Conservation (phyloP, 1,140 invertebrate species). For the Sinella curviseta region DNA sequence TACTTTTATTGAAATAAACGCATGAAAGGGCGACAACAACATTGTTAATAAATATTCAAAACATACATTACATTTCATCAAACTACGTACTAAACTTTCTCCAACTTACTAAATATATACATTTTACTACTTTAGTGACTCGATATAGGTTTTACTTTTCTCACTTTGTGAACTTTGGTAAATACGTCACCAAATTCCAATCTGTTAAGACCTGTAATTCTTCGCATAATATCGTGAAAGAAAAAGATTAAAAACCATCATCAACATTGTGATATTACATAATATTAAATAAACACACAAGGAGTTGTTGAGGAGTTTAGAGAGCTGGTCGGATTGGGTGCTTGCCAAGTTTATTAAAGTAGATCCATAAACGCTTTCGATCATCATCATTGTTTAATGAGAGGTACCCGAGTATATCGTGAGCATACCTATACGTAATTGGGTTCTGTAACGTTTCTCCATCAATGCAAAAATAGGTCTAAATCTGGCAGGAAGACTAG, state of each 20-base stretch:
- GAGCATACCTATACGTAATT: neutral
- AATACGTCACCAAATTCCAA: neutral
- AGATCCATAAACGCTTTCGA: slow-evolving; percentile 18
- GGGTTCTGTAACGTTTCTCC: too few species aligned
- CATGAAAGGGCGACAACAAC: too few species aligned
- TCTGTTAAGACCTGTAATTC: neutral
- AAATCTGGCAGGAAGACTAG: neutral
- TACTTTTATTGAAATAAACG: too few species aligned
- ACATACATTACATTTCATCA: too few species aligned
- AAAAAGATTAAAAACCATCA: too few species aligned
- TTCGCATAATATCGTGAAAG: too few species aligned
- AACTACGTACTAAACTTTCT: too few species aligned
- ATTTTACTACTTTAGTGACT: too few species aligned
- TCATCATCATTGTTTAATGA: slow-evolving; percentile 25
- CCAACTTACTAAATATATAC: too few species aligned
- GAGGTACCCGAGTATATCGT: neutral
- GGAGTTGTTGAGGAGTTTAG: neutral
- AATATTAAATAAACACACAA: slow-evolving; percentile 7
- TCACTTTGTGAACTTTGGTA: neutral
- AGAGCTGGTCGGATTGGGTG: slow-evolving; percentile 13
- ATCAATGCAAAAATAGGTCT: neutral
- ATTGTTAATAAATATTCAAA: too few species aligned
- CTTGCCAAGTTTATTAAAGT: slow-evolving; percentile 4
- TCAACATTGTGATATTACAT: too few species aligned
- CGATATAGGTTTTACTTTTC: slow-evolving; percentile 15